A percentile compares a stretch with the other conserved stretches of the same genome.
Evolutionary conservation across 2,797 vertebrate genomes (phyloP).

Genomic region (Benthosema pterotum): DNA sequence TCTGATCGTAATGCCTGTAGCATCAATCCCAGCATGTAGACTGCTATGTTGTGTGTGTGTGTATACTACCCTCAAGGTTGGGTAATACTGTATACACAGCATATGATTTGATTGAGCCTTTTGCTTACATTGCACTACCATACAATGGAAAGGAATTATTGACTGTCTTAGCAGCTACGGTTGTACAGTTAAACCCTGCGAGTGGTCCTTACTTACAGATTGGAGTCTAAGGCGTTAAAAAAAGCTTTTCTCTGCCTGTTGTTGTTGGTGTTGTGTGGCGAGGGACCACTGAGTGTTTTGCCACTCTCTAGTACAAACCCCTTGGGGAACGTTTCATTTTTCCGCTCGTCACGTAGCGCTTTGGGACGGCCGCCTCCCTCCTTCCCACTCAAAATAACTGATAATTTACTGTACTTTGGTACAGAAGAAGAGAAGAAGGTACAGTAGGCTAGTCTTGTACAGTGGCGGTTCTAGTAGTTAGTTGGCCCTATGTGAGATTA

Average conservation of each 20-base stretch:
- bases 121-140: not conserved
- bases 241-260: constrained; percentile 53
- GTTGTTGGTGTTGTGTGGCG: no score
- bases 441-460: no score
- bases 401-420: constrained; percentile 47
- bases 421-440: constrained; percentile 20
- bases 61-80: not conserved
- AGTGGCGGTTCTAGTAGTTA: no score
- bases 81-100: no score
- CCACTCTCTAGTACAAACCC: constrained; percentile 31
- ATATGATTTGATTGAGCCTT: not conserved
- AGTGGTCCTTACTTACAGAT: constrained; percentile 37
- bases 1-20: not conserved
- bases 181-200: constrained; percentile 25
- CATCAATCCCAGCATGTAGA: not conserved
- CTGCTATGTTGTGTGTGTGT: not conserved
- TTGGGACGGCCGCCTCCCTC: constrained; percentile 12
- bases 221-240: constrained; percentile 48
- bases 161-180: no score
- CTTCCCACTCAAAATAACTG: constrained; percentile 43
- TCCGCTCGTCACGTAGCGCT: constrained; percentile 27
- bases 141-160: constrained; percentile 7
- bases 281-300: constrained; percentile 24
- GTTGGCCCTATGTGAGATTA: no score
- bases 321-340: constrained; percentile 32